phyloP scores from a whole-genome alignment of 2,888 invertebrate species.

The Agrochola circellaris region DNA sequence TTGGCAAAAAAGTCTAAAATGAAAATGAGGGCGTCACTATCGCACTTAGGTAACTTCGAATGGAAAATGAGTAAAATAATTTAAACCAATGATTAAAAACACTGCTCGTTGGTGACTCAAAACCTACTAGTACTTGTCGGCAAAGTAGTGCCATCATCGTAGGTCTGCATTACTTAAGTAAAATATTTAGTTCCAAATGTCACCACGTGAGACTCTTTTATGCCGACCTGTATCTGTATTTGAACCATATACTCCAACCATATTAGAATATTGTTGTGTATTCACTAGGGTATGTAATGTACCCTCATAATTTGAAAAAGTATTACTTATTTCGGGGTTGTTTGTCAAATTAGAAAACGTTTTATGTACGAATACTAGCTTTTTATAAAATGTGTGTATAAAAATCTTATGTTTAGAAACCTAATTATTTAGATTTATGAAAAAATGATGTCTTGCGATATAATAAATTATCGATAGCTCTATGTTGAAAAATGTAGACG shows the following conservation, averaged over 20 bases:
- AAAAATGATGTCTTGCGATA: neutral
- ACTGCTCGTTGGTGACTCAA: too few species aligned
- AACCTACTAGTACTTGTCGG: too few species aligned
- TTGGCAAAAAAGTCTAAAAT: too few species aligned
- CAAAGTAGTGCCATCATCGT: too few species aligned
- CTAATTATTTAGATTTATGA: neutral
- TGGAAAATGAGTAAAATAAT: too few species aligned
- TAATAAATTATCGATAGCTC: neutral
- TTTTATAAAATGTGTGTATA: neutral
- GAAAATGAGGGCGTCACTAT: too few species aligned
- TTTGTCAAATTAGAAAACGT: neutral
- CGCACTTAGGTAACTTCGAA: too few species aligned
- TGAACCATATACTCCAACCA: neutral
- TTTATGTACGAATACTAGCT: neutral
- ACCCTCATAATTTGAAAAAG: neutral
- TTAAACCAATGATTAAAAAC: too few species aligned
- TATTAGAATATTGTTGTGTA: neutral
- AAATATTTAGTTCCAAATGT: too few species aligned
- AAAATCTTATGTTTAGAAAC: neutral
- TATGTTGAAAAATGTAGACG: neutral
- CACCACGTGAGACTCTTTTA: too few species aligned
- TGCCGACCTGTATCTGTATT: too few species aligned
- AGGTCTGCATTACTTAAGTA: too few species aligned
- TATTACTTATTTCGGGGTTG: neutral
- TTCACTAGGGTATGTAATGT: neutral